Evolutionary conservation across 2,797 vertebrate genomes (phyloP).

Genomic region (Chelidonichthys spinosus): DNA sequence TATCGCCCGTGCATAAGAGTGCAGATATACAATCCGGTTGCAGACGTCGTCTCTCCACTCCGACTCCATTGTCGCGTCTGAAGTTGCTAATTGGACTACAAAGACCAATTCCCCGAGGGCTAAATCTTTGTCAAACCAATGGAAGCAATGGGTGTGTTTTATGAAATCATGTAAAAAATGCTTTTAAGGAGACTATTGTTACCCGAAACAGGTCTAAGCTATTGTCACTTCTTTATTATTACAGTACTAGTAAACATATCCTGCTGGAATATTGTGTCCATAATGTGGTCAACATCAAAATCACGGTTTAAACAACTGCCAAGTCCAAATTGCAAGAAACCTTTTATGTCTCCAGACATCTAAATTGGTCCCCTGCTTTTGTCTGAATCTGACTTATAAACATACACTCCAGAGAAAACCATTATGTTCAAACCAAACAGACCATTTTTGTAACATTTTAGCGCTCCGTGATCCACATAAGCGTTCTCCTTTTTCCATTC

Average conservation of each 20-base stretch:
- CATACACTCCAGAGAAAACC: conserved; percentile 1
- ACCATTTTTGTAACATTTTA: background rate
- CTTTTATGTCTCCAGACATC: conserved; percentile 29
- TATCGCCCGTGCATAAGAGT: too few relatives aligned
- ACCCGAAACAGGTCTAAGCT: background rate
- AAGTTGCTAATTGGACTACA: too few relatives aligned
- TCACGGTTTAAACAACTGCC: background rate
- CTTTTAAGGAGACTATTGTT: background rate
- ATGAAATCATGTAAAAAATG: background rate
- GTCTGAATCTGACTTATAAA: conserved; percentile 25
- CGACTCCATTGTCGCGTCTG: too few relatives aligned
- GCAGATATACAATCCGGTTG: too few relatives aligned
- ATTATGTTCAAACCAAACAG: conserved; percentile 11
- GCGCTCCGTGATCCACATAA: background rate
- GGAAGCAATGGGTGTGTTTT: background rate
- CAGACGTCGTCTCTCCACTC: too few relatives aligned
- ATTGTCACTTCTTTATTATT: background rate
- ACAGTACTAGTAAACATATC: background rate
- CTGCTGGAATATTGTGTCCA: background rate
- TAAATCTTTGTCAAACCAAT: background rate
- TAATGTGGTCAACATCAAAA: conserved; percentile 13
- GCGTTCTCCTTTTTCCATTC: background rate
- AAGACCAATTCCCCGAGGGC: too few relatives aligned
- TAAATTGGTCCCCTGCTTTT: conserved; percentile 32
- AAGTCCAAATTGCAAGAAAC: conserved; percentile 14